These are phyloP conservation scores for Corythornis madagascariensis DNA, from an alignment of 2,113 vertebrate genomes.

Conservation along the genomic window DNA sequence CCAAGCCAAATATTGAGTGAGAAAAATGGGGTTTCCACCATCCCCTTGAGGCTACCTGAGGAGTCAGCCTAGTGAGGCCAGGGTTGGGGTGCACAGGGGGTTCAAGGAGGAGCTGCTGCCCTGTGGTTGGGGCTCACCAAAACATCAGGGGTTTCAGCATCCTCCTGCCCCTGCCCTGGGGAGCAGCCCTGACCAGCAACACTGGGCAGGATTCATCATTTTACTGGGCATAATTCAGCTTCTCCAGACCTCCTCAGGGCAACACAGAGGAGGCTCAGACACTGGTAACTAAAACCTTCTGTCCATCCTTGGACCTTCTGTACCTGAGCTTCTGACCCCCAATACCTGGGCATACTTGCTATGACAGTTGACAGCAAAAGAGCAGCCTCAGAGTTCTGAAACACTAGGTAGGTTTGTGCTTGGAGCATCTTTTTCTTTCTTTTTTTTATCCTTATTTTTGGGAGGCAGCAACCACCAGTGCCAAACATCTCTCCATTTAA, in stretches of 20 bases:
- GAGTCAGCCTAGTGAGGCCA: neutral
- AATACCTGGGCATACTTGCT: neutral
- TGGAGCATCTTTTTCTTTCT: neutral
- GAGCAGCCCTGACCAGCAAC: neutral
- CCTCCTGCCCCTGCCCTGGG: neutral
- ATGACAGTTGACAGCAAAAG: neutral
- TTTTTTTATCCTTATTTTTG: neutral
- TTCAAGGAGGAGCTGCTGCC: neutral
- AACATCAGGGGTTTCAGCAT: neutral
- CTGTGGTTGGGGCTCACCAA: neutral
- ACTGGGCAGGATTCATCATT: neutral
- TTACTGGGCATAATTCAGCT: neutral
- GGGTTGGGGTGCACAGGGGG: accelerated
- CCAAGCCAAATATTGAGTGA: neutral
- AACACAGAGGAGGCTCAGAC: neutral
- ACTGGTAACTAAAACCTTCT: neutral
- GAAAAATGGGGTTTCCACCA: neutral
- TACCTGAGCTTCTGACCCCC: neutral
- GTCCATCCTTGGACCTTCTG: neutral
- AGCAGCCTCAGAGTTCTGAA: neutral
- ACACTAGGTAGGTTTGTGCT: neutral
- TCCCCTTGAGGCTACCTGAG: neutral
- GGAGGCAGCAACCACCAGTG: neutral
- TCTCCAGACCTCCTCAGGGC: neutral
- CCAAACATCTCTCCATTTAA: neutral